Conservation (phyloP, 2,113 vertebrate species). For the Ochotona curzoniae region DNA sequence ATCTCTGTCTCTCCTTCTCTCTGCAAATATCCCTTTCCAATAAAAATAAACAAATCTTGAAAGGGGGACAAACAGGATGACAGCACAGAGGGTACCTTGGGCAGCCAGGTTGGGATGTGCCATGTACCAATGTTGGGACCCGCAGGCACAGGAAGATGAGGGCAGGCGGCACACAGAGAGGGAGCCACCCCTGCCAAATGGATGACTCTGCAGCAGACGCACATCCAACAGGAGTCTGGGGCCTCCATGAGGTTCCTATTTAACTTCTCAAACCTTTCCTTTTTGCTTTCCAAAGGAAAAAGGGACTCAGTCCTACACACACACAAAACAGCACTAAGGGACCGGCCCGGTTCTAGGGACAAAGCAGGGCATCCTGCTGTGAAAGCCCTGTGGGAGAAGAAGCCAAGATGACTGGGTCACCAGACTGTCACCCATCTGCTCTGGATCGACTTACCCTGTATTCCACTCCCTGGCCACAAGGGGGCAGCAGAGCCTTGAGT, state of each 20-base stretch:
- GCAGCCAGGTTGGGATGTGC: neutral
- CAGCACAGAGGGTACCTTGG: accelerated
- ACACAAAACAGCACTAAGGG: neutral
- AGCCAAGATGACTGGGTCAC: neutral
- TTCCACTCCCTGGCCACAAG: constrained; percentile 62
- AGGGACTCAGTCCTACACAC: neutral
- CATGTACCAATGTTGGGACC: no score
- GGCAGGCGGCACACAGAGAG: accelerated
- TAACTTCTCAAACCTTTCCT: neutral
- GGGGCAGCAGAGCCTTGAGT: constrained; percentile 66
- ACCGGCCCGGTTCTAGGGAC: neutral
- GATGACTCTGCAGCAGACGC: neutral
- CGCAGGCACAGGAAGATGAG: neutral
- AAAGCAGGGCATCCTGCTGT: neutral
- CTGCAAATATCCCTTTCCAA: no score
- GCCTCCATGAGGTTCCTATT: neutral
- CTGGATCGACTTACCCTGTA: neutral
- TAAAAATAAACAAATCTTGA: no score
- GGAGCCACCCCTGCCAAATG: neutral
- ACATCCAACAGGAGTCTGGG: neutral
- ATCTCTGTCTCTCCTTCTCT: no score
- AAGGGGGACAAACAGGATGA: neutral
- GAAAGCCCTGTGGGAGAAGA: neutral
- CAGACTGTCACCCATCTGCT: neutral
- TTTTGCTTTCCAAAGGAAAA: neutral